Evolutionary conservation across 2,888 invertebrate genomes (phyloP), one percentile per base, ranked within the genome.

Genomic region (Mythimna albipuncta): DNA sequence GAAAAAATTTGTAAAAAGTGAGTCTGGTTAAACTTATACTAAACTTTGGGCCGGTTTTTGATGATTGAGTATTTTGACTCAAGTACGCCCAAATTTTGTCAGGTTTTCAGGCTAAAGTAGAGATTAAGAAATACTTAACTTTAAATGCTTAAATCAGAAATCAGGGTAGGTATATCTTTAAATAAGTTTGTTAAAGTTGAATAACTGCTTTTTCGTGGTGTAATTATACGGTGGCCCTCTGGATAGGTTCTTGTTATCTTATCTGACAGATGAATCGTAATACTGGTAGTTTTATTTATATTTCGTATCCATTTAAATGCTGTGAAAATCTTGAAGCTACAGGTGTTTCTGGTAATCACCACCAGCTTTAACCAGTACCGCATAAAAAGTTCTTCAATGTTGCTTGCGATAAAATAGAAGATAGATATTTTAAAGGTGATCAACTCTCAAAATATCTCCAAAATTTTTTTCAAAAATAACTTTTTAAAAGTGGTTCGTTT

Each of bases 391-490:
- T 21, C 0, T 64, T 57, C 7, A 6, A 50, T 0, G 11, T 3
- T 38, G 1, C 0, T 69, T 38, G 19, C 0, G 4, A 41, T n/a
- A 26, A 13, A 19, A 2, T 9, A 2, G 0, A n/a, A 13, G 1
- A 47, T 2, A n/a, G n/a, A n/a, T n/a, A n/a, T n/a, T n/a, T n/a
- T n/a, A n/a, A n/a, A n/a, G n/a, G n/a, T n/a, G n/a, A n/a, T n/a
- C n/a, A n/a, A n/a, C n/a, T n/a, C n/a, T n/a, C 19, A 0, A 13
- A 21, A 21, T 47, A 11, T 32, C 21, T 61, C 21, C 2, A 13
- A 44, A 47, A n/a, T n/a, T n/a, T n/a, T n/a, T n/a, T n/a, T n/a
- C n/a, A n/a, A 47, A 47, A 13, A 77, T 38, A 19, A 19, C 10
- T 72, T 21, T 0, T 0, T 19, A 54, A 64, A 54, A 55, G 6